Conservation (phyloP, 2,888 invertebrate species). For the Drosophila pegasa region DNA sequence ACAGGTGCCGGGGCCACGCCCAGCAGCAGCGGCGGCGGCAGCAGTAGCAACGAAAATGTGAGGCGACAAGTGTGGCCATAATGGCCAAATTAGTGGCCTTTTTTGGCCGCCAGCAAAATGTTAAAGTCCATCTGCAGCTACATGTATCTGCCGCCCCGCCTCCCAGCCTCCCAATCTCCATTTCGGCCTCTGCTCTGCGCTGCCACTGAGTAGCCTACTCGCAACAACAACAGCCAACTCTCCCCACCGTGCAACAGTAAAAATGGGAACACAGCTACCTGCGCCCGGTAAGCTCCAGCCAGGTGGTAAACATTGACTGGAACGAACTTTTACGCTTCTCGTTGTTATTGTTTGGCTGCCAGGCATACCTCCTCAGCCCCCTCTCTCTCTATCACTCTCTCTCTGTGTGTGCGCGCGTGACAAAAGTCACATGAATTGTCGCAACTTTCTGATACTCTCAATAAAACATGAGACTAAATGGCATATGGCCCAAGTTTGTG, state of each 20-base stretch:
- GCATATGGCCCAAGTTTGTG: not conserved
- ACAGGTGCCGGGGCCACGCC: constrained; percentile 58
- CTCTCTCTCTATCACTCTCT: not conserved
- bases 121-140: constrained; percentile 19
- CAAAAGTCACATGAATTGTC: constrained; percentile 27
- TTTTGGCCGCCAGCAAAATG: constrained; percentile 39
- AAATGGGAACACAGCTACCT: constrained; percentile 2
- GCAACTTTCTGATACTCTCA: constrained; percentile 32
- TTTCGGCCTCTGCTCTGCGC: not conserved
- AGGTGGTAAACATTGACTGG: constrained; percentile 36
- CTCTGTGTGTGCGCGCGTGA: constrained; percentile 21
- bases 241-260: not conserved
- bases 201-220: constrained; percentile 11
- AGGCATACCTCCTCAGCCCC: constrained; percentile 22
- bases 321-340: constrained; percentile 23
- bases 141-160: not conserved
- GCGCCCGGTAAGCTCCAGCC: constrained; percentile 17
- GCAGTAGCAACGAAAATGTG: constrained; percentile 7
- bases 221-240: not conserved
- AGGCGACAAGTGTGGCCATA: constrained; percentile 48
- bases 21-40: constrained; percentile 2
- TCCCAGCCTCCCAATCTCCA: not conserved
- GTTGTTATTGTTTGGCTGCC: constrained; percentile 19
- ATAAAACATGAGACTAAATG: not conserved
- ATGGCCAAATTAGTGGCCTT: constrained; percentile 72